Evolutionary conservation across 2,113 vertebrate genomes (phyloP).

Genomic region (Mirza zaza): DNA sequence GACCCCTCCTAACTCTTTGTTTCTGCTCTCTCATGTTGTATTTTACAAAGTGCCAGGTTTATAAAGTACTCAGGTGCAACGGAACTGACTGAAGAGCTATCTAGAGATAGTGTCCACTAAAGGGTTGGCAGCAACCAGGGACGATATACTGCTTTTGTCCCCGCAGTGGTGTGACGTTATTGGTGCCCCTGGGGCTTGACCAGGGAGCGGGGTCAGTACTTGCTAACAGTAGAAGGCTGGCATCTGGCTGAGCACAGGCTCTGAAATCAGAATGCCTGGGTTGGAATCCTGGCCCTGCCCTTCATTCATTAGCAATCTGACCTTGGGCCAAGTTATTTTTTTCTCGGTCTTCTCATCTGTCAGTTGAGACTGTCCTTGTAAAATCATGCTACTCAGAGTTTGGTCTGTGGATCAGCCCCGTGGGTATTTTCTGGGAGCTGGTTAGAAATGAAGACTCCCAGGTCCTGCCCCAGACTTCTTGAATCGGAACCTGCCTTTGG

Average conservation of each 20-base stretch:
- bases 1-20: neutral
- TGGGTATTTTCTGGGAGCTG: neutral
- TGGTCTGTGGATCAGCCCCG: neutral
- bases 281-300: neutral
- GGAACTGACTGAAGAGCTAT: neutral
- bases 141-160: neutral
- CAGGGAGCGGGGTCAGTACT: neutral
- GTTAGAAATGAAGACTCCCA: neutral
- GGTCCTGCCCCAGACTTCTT: neutral
- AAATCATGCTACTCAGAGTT: neutral
- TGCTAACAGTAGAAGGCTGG: neutral
- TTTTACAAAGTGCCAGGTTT: neutral
- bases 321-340: neutral
- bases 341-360: neutral
- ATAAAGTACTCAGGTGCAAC: neutral
- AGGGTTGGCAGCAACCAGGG: neutral
- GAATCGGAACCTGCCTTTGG: neutral
- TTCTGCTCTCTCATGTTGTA: neutral
- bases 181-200: neutral
- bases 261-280: neutral
- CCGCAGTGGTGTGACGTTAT: neutral
- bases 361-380: neutral
- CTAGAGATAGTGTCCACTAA: neutral
- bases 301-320: neutral
- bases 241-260: neutral